Percentiles rank a stretch among this genome's conserved stretches.
Evolutionary conservation across 2,888 invertebrate species (phyloP).

Genomic region (Crossocerus cetratus): DNA sequence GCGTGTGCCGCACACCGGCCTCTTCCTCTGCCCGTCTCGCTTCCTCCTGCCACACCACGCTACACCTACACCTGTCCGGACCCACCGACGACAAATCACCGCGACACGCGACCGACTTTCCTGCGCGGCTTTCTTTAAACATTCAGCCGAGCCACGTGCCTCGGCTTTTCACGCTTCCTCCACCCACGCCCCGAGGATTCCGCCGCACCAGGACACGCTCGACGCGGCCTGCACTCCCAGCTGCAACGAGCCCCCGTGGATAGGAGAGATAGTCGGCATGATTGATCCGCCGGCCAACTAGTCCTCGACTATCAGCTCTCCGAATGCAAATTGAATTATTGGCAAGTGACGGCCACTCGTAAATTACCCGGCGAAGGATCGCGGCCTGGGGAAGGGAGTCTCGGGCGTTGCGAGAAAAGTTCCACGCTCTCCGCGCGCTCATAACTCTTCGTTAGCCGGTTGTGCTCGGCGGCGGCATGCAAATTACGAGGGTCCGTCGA

Average conservation of each 20-base stretch:
- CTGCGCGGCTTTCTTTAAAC: conserved; percentile 60
- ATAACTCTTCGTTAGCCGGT: conserved; percentile 56
- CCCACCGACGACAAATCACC: conserved; percentile 68
- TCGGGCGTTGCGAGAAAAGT: conserved; percentile 17
- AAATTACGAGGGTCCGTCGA: conserved; percentile 54
- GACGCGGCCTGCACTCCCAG: too few relatives aligned
- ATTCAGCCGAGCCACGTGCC: conserved; percentile 54
- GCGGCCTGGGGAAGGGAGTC: not conserved
- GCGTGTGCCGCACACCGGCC: conserved; percentile 16
- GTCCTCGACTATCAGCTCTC: too few relatives aligned
- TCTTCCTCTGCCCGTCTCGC: conserved; percentile 39
- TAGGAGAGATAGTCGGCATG: too few relatives aligned
- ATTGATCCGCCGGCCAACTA: too few relatives aligned
- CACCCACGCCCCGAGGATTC: too few relatives aligned
- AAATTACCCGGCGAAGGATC: not conserved
- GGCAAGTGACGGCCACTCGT: not conserved
- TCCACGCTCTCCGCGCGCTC: conserved; percentile 20
- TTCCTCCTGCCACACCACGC: conserved; percentile 41
- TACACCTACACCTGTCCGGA: conserved; percentile 21
- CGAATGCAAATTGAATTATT: too few relatives aligned
- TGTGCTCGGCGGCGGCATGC: conserved; percentile 49
- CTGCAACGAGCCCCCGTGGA: too few relatives aligned
- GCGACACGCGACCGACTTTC: conserved; percentile 73
- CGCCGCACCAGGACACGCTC: too few relatives aligned
- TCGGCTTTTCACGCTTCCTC: conserved; percentile 31